Percentiles rank a stretch among this genome's conserved stretches.
Conservation (phyloP, 2,113 vertebrate genomes). For the Piliocolobus tephrosceles region DNA sequence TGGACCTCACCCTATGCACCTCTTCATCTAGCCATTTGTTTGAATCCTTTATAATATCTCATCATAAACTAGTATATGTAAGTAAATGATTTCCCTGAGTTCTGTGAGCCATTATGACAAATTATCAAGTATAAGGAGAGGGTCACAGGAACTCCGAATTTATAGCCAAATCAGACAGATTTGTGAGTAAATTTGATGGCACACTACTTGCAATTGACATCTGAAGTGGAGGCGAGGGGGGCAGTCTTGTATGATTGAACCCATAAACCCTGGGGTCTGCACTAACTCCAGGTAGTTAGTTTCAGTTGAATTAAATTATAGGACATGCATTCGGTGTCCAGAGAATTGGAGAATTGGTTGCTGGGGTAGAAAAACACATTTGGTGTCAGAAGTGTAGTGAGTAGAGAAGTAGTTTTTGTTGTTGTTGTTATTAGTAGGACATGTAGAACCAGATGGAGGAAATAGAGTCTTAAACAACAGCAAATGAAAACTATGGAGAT, state of each 20-base stretch:
- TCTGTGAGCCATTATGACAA: neutral
- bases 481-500: neutral
- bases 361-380: neutral
- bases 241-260: neutral
- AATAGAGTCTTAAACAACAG: neutral
- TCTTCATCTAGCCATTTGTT: neutral
- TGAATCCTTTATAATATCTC: neutral
- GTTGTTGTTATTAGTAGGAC: neutral
- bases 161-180: neutral
- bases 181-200: neutral
- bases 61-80: neutral
- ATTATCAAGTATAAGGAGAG: neutral
- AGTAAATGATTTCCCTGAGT: neutral
- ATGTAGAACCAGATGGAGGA: neutral
- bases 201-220: neutral
- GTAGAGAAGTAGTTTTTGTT: neutral
- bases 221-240: too few relatives aligned
- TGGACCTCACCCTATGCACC: neutral
- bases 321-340: neutral
- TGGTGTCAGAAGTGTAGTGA: neutral
- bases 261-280: neutral
- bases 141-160: neutral
- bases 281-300: neutral
- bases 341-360: neutral
- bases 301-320: neutral